phyloP scores from a whole-genome alignment of 2,888 invertebrate species.

The Hypselothyrea guttata region DNA sequence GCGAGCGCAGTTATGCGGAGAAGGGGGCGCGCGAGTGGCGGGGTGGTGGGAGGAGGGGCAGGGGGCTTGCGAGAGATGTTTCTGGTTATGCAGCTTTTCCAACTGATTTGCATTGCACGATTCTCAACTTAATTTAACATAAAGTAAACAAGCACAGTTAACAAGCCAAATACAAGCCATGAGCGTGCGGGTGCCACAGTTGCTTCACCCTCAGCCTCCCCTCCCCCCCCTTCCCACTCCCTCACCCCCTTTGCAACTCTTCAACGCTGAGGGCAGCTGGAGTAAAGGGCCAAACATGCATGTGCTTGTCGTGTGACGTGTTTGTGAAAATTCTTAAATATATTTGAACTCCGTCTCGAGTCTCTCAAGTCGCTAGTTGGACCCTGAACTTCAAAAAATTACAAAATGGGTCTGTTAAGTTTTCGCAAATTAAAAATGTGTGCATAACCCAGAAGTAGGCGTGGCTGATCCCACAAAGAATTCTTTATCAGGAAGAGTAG shows the following conservation, averaged over 20 bases:
- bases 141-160: slow-evolving; percentile 79
- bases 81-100: slow-evolving; percentile 47
- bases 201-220: slow-evolving; percentile 11
- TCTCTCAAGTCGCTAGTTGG: too few relatives aligned
- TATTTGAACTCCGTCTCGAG: slow-evolving; percentile 44
- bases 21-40: slow-evolving; percentile 1
- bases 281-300: slow-evolving; percentile 52
- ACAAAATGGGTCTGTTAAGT: too few relatives aligned
- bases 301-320: slow-evolving; percentile 66
- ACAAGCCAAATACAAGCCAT: slow-evolving; percentile 77
- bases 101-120: slow-evolving; percentile 80
- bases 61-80: slow-evolving; percentile 13
- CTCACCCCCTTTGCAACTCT: slow-evolving; percentile 1
- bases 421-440: too few relatives aligned
- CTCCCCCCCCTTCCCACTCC: neutral
- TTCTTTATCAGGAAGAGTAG: too few relatives aligned
- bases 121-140: slow-evolving; percentile 80
- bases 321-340: slow-evolving; percentile 69
- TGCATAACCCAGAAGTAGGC: too few relatives aligned
- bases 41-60: slow-evolving; percentile 3
- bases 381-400: too few relatives aligned
- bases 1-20: slow-evolving; percentile 22
- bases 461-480: too few relatives aligned
- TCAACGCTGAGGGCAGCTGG: neutral
- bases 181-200: slow-evolving; percentile 70